Conservation (phyloP, 1,140 invertebrate species). For the Drosophila virilis region DNA sequence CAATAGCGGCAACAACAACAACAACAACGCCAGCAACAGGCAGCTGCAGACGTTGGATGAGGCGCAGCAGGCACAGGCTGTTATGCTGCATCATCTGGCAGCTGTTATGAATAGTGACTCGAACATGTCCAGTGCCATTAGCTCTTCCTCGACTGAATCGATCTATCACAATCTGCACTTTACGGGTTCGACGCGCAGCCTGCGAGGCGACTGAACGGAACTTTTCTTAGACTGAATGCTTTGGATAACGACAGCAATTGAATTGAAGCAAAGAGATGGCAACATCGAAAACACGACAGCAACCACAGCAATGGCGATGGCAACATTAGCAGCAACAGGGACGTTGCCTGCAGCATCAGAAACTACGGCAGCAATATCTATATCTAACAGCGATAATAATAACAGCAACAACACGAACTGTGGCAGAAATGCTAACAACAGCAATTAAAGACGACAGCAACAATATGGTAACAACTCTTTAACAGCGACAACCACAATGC, state of each 20-base stretch:
- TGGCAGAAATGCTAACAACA: too few relatives aligned
- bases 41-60: not conserved
- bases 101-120: not conserved
- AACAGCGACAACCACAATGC: too few relatives aligned
- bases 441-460: too few relatives aligned
- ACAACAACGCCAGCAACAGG: not conserved
- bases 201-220: not conserved
- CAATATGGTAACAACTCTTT: too few relatives aligned
- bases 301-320: not conserved
- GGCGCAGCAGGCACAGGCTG: not conserved
- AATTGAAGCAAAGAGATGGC: not conserved
- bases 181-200: constrained; percentile 8
- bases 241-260: not conserved
- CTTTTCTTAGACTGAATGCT: not conserved
- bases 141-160: not conserved
- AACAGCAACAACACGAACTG: too few relatives aligned
- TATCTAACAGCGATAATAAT: too few relatives aligned
- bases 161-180: constrained; percentile 3
- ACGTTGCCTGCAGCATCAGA: too few relatives aligned
- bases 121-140: not conserved
- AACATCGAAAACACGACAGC: not conserved
- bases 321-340: not conserved
- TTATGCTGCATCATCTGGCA: constrained; percentile 6
- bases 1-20: not conserved
- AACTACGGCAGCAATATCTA: too few relatives aligned